Base-by-base conservation (phyloP, 2,797 vertebrate genomes). In the Dallia pectoralis region DNA sequence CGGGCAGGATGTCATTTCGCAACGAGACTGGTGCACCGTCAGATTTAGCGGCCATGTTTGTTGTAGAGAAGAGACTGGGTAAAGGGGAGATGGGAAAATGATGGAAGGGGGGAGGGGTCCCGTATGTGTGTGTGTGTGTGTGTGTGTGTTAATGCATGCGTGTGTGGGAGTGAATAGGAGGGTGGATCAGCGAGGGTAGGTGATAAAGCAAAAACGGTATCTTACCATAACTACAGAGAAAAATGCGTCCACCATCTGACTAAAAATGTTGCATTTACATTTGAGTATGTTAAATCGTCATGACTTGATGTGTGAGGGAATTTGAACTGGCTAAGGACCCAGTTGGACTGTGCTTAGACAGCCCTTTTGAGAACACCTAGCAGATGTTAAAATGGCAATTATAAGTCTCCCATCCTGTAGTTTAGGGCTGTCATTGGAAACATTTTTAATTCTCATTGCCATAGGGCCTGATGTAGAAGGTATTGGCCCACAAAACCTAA, bases 11-110 rank as follows among this genome's bases (percentile, higher is more conserved):
- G 22, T 90, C 87, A 81, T 85, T 87, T 76, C 87, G 89, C 71
- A 74, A 83, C 84, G 89, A 89, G 83, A 87, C 84, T 76, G 89
- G 75, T 74, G 85, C 86, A 81, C 91, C 95, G 48, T 93, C 92
- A 77, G 92, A 93, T 93, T 95, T 94, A 88, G 91, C 93, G 89
- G 93, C 92, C 91, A 90, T 95, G 90, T 93, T 92, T 92, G 91
- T 93, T 89, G 91, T 90, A 92, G 90, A 86, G 89, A 89, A 87
- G 85, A 88, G 90, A 88, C 87, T 86, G 83, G 85, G 87, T 82
- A 86, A 71, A 85, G 25, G 89, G 77, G 70, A 88, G 88, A 90
- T 83, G 82, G 88, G 85, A 85, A 85, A 84, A 87, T 86, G 84
- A 88, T 88, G 87, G 89, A 87, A 80, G 78, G 83, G 69, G 56